Base-by-base conservation (phyloP, 2,888 invertebrate species). In the Thyatira batis region DNA sequence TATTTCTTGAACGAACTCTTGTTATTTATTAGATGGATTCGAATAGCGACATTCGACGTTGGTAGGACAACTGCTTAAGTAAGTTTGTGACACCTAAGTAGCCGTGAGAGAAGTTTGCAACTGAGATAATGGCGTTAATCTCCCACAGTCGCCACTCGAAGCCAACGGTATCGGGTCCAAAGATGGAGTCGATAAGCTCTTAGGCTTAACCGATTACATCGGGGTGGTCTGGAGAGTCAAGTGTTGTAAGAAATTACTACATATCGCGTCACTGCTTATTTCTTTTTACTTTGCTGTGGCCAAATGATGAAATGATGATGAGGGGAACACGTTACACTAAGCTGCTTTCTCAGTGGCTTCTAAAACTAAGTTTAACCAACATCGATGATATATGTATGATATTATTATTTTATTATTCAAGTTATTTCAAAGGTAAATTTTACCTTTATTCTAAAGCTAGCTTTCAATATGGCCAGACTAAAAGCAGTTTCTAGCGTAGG, bases 91-190 rank as follows among this genome's bases (percentile, higher is more conserved):
- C 70, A 71, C 63, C 73, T 73, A 78, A 84, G 80, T 78, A 81
- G 78, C 76, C 70, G 72, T 76, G 73, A 69, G 76, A 75, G 78
- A 81, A 84, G 78, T 83, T 82, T 67, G 69, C 67, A 73, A 77
- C 69, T 60, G 63, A 80, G 84, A 86, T 85, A 85, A 86, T 82
- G 66, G 80, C 71, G 78, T 80, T 84, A 85, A 85, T 84, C 85
- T 82, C 73, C 68, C 58, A 59, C 72, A 80, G 76, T 80, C 78
- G 71, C 77, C 80, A 76, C 78, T 84, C 69, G 71, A 72, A 70
- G 55, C 59, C 64, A 57, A 60, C 63, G 69, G 60, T 72, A 78
- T 77, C 75, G 63, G 62, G 58, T 55, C 65, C 64, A 65, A 73
- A 81, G 83, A 85, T 84, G 73, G 78, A 68, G 70, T 68, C 69